A percentile compares a stretch with the other conserved stretches of the same genome.
phyloP scores from a whole-genome alignment of 2,113 vertebrate species.

The Trogon surrucura region DNA sequence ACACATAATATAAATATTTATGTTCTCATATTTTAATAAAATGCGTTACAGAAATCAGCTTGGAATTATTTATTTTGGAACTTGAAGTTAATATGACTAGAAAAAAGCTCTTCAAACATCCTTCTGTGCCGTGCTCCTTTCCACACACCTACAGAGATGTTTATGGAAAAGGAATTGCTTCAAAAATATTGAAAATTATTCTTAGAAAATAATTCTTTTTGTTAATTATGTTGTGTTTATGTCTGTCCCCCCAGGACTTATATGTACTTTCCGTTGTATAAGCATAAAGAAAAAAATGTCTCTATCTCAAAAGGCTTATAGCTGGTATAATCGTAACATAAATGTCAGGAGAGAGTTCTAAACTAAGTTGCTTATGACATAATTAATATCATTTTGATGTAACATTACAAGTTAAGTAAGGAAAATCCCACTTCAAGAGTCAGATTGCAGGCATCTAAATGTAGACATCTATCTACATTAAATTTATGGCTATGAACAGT shows the following conservation, averaged over 20 bases:
- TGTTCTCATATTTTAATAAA: neutral
- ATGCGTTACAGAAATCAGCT: neutral
- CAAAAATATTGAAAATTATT: neutral
- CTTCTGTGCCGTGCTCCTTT: neutral
- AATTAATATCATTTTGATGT: neutral
- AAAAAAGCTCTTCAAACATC: neutral
- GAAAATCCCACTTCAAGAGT: neutral
- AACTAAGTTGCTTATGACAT: neutral
- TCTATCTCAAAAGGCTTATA: neutral
- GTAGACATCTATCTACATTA: neutral
- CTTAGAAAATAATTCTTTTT: neutral
- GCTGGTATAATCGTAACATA: neutral
- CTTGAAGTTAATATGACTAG: neutral
- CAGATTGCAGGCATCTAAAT: neutral
- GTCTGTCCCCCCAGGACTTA: neutral
- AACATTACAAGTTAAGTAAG: neutral
- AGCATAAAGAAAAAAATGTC: neutral
- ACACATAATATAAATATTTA: neutral
- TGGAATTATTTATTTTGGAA: neutral
- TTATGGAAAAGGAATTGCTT: neutral
- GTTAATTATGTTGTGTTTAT: neutral
- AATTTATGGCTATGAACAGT: neutral
- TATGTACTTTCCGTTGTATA: neutral
- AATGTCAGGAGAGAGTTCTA: neutral
- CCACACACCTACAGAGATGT: neutral